Percentiles rank a stretch among this genome's conserved stretches.
These are phyloP conservation scores for Yponomeuta sedellus DNA, from an alignment of 2,888 invertebrate species.

Conservation along the genomic window DNA sequence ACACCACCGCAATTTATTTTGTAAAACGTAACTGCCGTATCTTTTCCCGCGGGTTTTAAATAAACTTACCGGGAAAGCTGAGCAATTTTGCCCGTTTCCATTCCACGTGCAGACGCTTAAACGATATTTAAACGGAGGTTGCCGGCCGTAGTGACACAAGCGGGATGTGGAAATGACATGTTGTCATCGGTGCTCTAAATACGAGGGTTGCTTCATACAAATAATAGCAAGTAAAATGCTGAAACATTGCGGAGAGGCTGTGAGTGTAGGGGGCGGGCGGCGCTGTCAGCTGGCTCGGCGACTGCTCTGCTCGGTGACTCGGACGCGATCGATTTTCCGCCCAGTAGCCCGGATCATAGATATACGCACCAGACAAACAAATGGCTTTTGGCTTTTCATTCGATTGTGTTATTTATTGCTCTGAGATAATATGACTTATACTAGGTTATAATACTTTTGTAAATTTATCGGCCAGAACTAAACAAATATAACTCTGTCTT, in stretches of 20 bases:
- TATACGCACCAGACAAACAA: constrained; percentile 3
- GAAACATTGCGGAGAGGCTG: neutral
- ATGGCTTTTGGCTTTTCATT: constrained; percentile 6
- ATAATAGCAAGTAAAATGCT: constrained; percentile 1
- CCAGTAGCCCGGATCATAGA: constrained; percentile 3
- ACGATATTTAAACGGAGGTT: neutral
- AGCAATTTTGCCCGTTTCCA: neutral
- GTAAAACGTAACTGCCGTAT: neutral
- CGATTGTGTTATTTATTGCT: neutral
- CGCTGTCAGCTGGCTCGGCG: constrained; percentile 1
- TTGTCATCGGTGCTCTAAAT: constrained; percentile 6
- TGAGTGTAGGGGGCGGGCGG: neutral
- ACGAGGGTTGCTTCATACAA: neutral
- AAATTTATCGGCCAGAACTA: neutral
- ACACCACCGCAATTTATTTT: constrained; percentile 8
- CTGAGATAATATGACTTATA: neutral
- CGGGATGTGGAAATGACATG: neutral
- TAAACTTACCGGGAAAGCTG: neutral
- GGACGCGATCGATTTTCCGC: constrained; percentile 9
- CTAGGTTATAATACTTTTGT: neutral
- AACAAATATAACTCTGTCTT: neutral
- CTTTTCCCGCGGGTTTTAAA: neutral
- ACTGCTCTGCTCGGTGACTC: neutral
- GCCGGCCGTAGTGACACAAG: neutral
- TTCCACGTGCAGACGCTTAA: neutral